Base-by-base conservation (phyloP, 2,797 vertebrate genomes). In the Rhyacichthys aspro region DNA sequence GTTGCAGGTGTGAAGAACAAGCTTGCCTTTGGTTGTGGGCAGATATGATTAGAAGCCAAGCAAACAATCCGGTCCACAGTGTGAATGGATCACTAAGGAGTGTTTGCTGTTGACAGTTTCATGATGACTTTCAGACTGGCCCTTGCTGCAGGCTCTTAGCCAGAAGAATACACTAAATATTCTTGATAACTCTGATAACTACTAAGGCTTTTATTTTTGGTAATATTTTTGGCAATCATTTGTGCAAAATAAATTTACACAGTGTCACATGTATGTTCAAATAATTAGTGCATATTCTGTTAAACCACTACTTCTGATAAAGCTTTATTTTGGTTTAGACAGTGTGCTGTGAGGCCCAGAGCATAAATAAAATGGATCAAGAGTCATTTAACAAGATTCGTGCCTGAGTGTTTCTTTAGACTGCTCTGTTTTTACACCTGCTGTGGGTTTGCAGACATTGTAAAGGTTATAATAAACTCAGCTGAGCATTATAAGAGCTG, bases 41-140 rank as follows among this genome's bases (percentile, higher is more conserved):
- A n/a, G n/a, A n/a, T 43, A 23, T 34, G 38, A 48, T 62, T 2
- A 44, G 7, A n/a, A 33, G 45, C 41, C 44, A 28, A 15, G 47
- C 42, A 57, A 78, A 72, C 50, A 42, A 49, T 72, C 55, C 59
- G 64, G 63, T 66, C 23, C 16, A 23, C 15, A 1, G 44, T 39
- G 18, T 62, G 3, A 7, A 18, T 54, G 32, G 28, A 36, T 18
- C 19, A 1, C 49, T n/a, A n/a, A n/a, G n/a, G n/a, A n/a, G n/a
- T n/a, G n/a, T n/a, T n/a, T 55, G 55, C 43, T 54, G 19, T 10
- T 48, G 44, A 45, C 23, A 44, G 39, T 0, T 52, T 17, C 2
- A 9, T 33, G 36, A 23, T 39, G 11, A 8, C 12, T 2, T 9
- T 10, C 37, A 34, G 6, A 28, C 23, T 19, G 46, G 17, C 50